Evolutionary conservation across 1,140 invertebrate species (phyloP).

Genomic region (Cydia pomonella): DNA sequence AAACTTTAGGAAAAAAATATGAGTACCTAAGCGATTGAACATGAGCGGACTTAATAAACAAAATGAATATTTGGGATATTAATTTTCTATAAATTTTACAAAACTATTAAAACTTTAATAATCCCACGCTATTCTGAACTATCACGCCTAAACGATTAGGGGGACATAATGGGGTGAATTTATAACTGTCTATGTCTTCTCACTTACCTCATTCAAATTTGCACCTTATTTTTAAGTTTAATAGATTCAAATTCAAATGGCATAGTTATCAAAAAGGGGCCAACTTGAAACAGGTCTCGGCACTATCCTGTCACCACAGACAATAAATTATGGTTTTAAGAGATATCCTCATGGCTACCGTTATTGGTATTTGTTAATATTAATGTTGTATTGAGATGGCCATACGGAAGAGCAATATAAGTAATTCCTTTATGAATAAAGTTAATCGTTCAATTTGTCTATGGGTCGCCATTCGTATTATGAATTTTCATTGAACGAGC

Average conservation of each 20-base stretch:
- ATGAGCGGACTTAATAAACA: background rate
- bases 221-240: background rate
- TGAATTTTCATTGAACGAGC: background rate
- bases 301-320: slow-evolving; percentile 1
- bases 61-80: background rate
- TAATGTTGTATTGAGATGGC: slow-evolving; percentile 3
- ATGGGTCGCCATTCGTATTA: background rate
- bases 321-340: slow-evolving; percentile 18
- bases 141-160: slow-evolving; percentile 6
- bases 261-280: background rate
- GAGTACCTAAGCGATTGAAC: too few species aligned
- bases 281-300: background rate
- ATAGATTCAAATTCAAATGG: background rate
- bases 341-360: slow-evolving; percentile 8
- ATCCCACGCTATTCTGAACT: slow-evolving; percentile 14
- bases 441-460: slow-evolving; percentile 10
- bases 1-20: too few species aligned
- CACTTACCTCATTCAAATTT: background rate
- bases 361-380: slow-evolving; percentile 20
- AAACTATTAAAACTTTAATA: slow-evolving; percentile 11
- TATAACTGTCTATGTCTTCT: background rate
- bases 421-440: slow-evolving; percentile 22
- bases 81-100: slow-evolving; percentile 4
- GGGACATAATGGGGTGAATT: background rate
- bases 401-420: slow-evolving; percentile 12